A percentile compares a stretch with the other conserved stretches of the same genome.
Conservation (phyloP, 2,888 invertebrate species). For the Ditula angustiorana region DNA sequence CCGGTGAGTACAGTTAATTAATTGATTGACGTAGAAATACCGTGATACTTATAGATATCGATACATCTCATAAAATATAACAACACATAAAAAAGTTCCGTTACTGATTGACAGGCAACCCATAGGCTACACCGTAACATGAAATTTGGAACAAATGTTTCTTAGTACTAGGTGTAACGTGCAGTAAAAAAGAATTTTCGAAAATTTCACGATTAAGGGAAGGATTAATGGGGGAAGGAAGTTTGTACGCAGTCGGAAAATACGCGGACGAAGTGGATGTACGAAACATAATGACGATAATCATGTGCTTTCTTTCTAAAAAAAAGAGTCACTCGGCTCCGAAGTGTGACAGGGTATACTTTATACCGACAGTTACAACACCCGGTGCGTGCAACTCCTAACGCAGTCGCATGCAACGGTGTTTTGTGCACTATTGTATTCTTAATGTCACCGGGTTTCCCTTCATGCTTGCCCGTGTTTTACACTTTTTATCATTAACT, state of each 20-base stretch:
- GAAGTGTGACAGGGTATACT: constrained; percentile 19
- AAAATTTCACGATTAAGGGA: no score
- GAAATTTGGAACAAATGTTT: no score
- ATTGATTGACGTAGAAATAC: not conserved
- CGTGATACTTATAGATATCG: not conserved
- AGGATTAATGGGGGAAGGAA: no score
- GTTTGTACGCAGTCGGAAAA: no score
- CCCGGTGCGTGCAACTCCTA: constrained; percentile 15
- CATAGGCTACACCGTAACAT: no score
- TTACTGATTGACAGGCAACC: no score
- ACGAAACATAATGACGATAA: not conserved
- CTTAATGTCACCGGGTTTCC: constrained; percentile 13
- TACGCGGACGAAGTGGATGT: no score
- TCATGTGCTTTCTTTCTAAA: constrained; percentile 25
- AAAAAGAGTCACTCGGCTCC: constrained; percentile 26
- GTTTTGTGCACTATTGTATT: constrained; percentile 30
- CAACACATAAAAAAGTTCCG: no score
- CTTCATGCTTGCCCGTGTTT: not conserved
- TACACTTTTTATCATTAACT: not conserved
- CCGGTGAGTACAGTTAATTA: not conserved
- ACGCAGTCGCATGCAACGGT: constrained; percentile 27
- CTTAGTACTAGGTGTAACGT: no score
- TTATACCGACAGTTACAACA: constrained; percentile 32
- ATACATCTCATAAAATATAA: no score
- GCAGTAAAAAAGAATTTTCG: no score